These are phyloP conservation scores for Anthophora plumipes DNA, from an alignment of 2,888 invertebrate species.

Conservation along the genomic window DNA sequence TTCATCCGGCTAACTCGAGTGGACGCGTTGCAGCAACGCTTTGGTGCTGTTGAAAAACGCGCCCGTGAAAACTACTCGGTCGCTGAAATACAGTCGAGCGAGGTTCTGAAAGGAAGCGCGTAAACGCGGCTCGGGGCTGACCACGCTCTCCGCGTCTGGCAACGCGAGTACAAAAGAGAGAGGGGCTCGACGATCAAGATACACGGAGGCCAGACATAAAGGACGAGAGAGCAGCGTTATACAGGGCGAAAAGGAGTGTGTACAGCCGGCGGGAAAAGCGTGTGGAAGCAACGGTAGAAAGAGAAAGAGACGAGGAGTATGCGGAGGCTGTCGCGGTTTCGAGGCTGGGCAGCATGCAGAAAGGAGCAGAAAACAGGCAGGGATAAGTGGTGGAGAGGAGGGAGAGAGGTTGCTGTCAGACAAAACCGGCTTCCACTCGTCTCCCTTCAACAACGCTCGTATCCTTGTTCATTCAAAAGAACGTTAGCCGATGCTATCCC, in stretches of 20 bases:
- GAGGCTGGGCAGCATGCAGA: conserved; percentile 34
- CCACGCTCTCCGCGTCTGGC: conserved; percentile 37
- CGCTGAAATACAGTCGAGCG: not conserved
- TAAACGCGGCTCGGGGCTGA: conserved; percentile 50
- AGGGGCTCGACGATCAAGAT: conserved; percentile 52
- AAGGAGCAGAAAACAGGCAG: conserved; percentile 41
- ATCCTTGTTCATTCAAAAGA: conserved; percentile 59
- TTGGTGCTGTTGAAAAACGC: conserved; percentile 5
- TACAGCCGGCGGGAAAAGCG: conserved; percentile 17
- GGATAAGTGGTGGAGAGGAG: too few relatives aligned
- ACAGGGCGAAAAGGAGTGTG: conserved; percentile 15
- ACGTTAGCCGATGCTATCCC: conserved; percentile 57
- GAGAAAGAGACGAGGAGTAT: conserved; percentile 8
- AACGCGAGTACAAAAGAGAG: conserved; percentile 47
- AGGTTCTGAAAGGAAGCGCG: conserved; percentile 40
- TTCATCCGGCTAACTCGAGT: conserved; percentile 2
- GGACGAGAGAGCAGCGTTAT: conserved; percentile 38
- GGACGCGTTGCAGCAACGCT: not conserved
- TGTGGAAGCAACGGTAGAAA: not conserved
- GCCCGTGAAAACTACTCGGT: conserved; percentile 20
- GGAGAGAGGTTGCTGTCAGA: conserved; percentile 60
- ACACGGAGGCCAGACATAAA: conserved; percentile 47
- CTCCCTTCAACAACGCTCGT: conserved; percentile 46
- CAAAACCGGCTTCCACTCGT: conserved; percentile 74
- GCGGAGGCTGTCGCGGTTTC: conserved; percentile 46